Evolutionary conservation across 2,888 invertebrate genomes (phyloP), one percentile per base, ranked within the genome.

Genomic region (Metallyticus violacea): DNA sequence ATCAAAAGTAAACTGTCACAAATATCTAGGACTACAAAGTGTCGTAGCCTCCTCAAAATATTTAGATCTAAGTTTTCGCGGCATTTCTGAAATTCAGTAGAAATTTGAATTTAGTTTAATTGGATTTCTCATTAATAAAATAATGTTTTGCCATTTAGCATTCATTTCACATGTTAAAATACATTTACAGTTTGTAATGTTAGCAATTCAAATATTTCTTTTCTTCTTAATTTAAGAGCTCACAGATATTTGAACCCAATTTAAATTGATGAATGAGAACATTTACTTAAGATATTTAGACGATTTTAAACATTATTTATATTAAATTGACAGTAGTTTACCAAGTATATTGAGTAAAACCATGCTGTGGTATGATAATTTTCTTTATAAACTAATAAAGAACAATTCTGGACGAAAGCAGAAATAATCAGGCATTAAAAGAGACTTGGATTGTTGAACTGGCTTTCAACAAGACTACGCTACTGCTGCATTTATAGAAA

Each of bases 41-140:
- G 79, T 88, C 88, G 88, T 88, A 88, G 88, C 88, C 88, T 88
- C 88, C 88, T 88, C 88, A 88, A 87, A 81, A 85, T 86, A 84
- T 87, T 87, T 87, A 86, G 84, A 85, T 87, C 28, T 86, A 30
- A 76, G 25, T 82, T 86, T 81, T 83, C n/a, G n/a, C 28, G 77
- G 28, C n/a, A 76, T 27, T 6, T 77, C 22, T 25, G 29, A 27
- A 29, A 80, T 80, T 80, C 26, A 80, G 40, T 62, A 62, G 4
- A 62, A 62, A n/a, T 22, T 76, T 76, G 26, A 83, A 76, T 76
- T 40, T 6, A 22, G 28, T 83, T 83, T 83, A 83, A 29, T n/a
- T 77, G 29, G 77, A 28, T 77, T n/a, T n/a, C 26, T 5, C 30
- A 83, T 83, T 83, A 83, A n/a, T n/a, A n/a, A 62, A 4, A 15